Base-by-base conservation (phyloP, 2,113 vertebrate species). In the Dermatemys mawii region DNA sequence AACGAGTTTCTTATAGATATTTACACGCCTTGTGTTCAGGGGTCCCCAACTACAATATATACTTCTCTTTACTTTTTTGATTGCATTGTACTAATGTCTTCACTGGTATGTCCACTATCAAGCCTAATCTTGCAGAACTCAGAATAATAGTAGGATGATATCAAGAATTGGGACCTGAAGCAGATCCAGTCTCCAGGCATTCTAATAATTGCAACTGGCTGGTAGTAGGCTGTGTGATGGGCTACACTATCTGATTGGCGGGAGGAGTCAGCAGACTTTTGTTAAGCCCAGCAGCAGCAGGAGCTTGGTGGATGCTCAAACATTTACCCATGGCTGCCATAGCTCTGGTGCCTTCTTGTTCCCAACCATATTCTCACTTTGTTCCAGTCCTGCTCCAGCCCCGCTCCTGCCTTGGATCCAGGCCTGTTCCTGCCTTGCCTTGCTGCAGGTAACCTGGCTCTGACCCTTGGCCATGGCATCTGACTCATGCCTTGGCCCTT, bases 41-140 rank as follows among this genome's bases (percentile, higher is more conserved):
- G n/a, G 8, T 67, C 16, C 16, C 8, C 22, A 88, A 22, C 81
- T 48, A 57, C 49, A 12, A 2, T 81, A 49, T 16, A 57, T 24
- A 91, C 84, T 57, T 92, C 27, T 73, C 27, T 91, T 90, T 80
- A 0, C 0, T 3, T 85, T 92, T 94, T 49, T 84, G 27, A 78
- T 11, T 80, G 81, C 92, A 91, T 94, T 88, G 11, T 90, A 88
- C 83, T 95, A 78, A 79, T 63, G 44, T 6, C 38, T 91, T 85
- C n/a, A 70, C 17, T 70, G 75, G 54, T 53, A 63, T 54, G 27
- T 83, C 92, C 49, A 17, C 13, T 57, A 21, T 78, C 26, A 80
- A 11, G 21, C 22, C 83, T 89, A 88, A 88, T 81, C 44, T 70
- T 70, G 8, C 63, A 70, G 63, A 70, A 70, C 19, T 38, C 35